Evolutionary conservation across 2,113 vertebrate genomes (phyloP).

Genomic region (Turnix velox): DNA sequence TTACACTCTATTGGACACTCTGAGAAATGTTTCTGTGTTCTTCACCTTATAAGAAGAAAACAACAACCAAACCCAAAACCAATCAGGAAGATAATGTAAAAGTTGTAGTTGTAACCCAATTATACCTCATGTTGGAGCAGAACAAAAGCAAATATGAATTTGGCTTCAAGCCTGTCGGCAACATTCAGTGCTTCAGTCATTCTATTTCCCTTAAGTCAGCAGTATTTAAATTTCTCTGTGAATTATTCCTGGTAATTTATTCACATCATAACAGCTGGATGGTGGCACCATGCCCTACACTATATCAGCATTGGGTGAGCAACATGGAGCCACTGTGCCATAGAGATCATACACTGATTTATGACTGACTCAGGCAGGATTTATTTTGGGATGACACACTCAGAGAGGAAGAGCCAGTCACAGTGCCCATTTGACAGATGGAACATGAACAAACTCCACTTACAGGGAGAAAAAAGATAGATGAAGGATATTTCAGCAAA

Average conservation of each 20-base stretch:
- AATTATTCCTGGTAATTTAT: slow-evolving; percentile 13
- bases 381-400: neutral
- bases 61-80: too few species aligned
- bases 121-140: neutral
- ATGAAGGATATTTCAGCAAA: neutral
- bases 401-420: neutral
- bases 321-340: neutral
- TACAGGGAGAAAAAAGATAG: neutral
- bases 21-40: neutral
- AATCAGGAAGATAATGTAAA: neutral
- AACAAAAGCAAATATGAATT: slow-evolving; percentile 33
- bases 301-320: neutral
- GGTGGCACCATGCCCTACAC: neutral
- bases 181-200: neutral
- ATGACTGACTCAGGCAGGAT: neutral
- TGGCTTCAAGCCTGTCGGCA: slow-evolving; percentile 8
- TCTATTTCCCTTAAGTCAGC: slow-evolving; percentile 32
- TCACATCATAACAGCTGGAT: slow-evolving; percentile 31
- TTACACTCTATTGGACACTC: neutral
- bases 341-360: neutral
- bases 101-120: neutral
- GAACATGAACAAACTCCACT: neutral
- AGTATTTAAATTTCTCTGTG: slow-evolving; percentile 50
- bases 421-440: neutral
- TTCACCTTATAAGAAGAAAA: neutral